A percentile compares a stretch with the other conserved stretches of the same genome.
Conservation (phyloP, 2,113 vertebrate genomes). For the Pollachius pollachius region DNA sequence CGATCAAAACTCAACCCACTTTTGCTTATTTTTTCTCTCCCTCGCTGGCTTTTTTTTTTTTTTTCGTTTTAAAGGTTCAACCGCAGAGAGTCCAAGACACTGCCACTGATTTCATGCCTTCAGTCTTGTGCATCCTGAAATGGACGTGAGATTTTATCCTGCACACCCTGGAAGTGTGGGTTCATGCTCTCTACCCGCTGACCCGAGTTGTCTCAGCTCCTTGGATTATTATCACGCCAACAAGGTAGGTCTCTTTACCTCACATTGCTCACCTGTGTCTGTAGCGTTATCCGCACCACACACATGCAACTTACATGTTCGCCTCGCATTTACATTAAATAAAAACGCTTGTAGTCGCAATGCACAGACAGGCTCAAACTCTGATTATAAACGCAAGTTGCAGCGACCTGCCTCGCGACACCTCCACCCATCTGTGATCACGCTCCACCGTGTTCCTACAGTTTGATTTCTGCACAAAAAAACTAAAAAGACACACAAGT, state of each 20-base stretch:
- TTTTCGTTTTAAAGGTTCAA: slow-evolving; percentile 54
- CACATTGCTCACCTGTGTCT: not conserved
- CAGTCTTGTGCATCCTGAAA: slow-evolving; percentile 75
- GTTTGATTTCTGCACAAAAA: too few species aligned
- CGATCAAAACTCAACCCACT: slow-evolving; percentile 62
- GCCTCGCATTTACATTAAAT: too few species aligned
- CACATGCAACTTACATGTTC: too few species aligned
- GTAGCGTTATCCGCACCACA: too few species aligned
- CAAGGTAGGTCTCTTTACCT: slow-evolving; percentile 77
- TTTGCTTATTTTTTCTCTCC: slow-evolving; percentile 36
- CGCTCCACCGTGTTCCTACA: too few species aligned
- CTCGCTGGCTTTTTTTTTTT: slow-evolving; percentile 25
- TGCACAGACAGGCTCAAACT: too few species aligned
- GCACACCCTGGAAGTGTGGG: slow-evolving; percentile 87
- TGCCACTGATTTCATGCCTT: slow-evolving; percentile 76
- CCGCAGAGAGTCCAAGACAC: slow-evolving; percentile 71
- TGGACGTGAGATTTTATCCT: slow-evolving; percentile 91
- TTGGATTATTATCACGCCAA: slow-evolving; percentile 93
- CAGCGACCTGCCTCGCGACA: too few species aligned
- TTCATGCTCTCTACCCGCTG: slow-evolving; percentile 85
- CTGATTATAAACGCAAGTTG: too few species aligned
- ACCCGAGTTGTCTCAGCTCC: slow-evolving; percentile 84
- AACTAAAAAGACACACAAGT: too few species aligned
- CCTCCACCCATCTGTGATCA: too few species aligned
- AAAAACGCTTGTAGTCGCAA: too few species aligned